Base-by-base conservation (phyloP, 1,140 invertebrate genomes). In the Lasioglossum baleicum region DNA sequence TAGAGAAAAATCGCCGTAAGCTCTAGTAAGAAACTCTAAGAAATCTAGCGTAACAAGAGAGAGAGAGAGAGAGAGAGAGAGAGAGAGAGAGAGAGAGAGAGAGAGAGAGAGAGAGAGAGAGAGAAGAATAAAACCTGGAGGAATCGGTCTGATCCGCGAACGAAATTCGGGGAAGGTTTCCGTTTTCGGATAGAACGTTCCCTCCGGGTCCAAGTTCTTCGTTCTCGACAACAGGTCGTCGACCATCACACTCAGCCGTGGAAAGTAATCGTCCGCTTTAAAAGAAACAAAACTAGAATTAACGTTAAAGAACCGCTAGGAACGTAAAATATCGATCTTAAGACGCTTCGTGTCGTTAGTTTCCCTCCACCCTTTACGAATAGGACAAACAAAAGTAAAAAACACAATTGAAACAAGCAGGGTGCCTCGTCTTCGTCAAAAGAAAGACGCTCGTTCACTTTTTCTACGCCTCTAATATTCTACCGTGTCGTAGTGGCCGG, bases 121-220 rank as follows among this genome's bases (percentile, higher is more conserved):
- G 42, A 40, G 11, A 22, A 1, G 22, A 11, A 66, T 20, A 7
- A 20, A 35, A 8, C 35, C 15, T 11, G 8, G 63, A 40, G 58
- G 63, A 35, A 48, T 79, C 82, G 84, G 65, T 83, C 83, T 83
- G 68, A 90, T 88, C 72, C 74, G 69, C 84, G 88, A 90, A 87
- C 86, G 85, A 92, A 92, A 92, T 91, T 92, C 79, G 92, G 91
- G 92, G 92, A 92, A 92, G 91, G 86, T 92, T 92, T 92, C 86
- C 75, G 81, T 88, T 89, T 88, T 81, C 80, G 86, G 77, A 83
- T 90, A 77, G 81, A 70, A 79, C 75, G 64, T 44, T 7, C 26
- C 61, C 61, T 66, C 48, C 44, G 7, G 44, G 7, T 6, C 60
- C 8, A 11, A 35, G 5, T 40, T 42, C 40, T 11, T 64, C 26